Evolutionary conservation across 1,140 invertebrate genomes (phyloP), one percentile per base, ranked within the genome.

Genomic region (Papilio dardanus): DNA sequence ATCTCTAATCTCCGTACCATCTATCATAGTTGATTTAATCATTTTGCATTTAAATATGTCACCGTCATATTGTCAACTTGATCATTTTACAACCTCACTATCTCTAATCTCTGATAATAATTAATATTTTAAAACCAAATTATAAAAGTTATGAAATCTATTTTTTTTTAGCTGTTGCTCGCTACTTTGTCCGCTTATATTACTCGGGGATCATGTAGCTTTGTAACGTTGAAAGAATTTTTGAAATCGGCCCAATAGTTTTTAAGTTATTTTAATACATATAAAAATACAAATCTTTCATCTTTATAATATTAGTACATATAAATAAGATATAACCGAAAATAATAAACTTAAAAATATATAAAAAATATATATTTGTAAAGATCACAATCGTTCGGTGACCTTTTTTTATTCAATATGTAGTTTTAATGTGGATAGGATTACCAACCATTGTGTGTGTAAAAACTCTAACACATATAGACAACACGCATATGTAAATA

Each of bases 401-500:
- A n/a, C 42, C 6, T 46, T 2, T n/a, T 16, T n/a, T 42, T 46
- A 46, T 46, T 46, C 42, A 46, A 46, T 46, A 37, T 37, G 12
- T 37, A n/a, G 7, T 46, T 46, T 19, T 6, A 46, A 46, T 46
- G 19, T 19, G n/a, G 42, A 46, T n/a, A 46, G 42, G 42, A 46
- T n/a, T 46, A 46, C 16, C 5, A n/a, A 46, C 1, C 42, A 7
- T 0, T 46, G 42, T 46, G 42, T 46, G 42, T 19, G 42, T 46
- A 19, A 19, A 37, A 42, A 42, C 40, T n/a, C 40, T 46, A n/a
- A 19, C 1, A 46, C n/a, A 7, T n/a, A 46, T n/a, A 46, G 19
- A 54, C 50, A 54, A 54, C 50, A 54, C 21, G 8, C 50, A 54
- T 54, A 54, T 54, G 50, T 54, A 54, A 54, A 54, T 54, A 62